Evolutionary conservation across 1,140 invertebrate genomes (phyloP), one percentile per base, ranked within the genome.

Genomic region (Copidosoma floridanum): DNA sequence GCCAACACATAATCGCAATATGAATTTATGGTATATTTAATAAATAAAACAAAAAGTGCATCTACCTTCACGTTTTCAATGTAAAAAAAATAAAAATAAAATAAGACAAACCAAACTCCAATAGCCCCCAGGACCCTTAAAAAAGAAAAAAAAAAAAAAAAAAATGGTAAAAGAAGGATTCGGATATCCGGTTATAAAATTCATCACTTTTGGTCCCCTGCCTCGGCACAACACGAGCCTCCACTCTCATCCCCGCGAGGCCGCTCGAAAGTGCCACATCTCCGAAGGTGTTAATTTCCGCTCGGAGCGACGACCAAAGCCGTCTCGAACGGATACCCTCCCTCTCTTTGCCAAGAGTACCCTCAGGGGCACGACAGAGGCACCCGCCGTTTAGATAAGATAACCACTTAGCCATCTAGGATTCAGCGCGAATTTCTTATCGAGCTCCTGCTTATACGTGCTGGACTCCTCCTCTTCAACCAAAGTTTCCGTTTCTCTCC

Each of bases 331-430:
- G n/a, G n/a, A 32, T 32, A 10, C 3, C 29, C 12, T 26, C 32
- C 40, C 43, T 10, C 1, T 16, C 20, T 32, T 16, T 48, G 5
- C 16, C 2, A 29, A n/a, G 37, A 21, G 37, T 20, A 21, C 24
- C 26, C 20, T 44, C 40, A n/a, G n/a, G n/a, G n/a, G n/a, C n/a
- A n/a, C n/a, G 46, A 6, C 7, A 11, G 32, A 18, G 29, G 2
- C 50, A 48, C 29, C 26, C 11, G 56, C 70, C 64, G 74, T 77
- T 76, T 68, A 76, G 76, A 79, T 79, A 79, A 78, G 75, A 77
- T 73, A 74, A 73, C 72, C 71, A 73, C 68, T 72, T 74, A 72
- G 67, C 72, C 71, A 76, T 76, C 70, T n/a, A 69, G 65, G 57
- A 71, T 67, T 65, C 66, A 65, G 62, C 64, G 64, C 38, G 65